phyloP scores from a whole-genome alignment of 2,888 invertebrate genomes.

The Fabriciana adippe region DNA sequence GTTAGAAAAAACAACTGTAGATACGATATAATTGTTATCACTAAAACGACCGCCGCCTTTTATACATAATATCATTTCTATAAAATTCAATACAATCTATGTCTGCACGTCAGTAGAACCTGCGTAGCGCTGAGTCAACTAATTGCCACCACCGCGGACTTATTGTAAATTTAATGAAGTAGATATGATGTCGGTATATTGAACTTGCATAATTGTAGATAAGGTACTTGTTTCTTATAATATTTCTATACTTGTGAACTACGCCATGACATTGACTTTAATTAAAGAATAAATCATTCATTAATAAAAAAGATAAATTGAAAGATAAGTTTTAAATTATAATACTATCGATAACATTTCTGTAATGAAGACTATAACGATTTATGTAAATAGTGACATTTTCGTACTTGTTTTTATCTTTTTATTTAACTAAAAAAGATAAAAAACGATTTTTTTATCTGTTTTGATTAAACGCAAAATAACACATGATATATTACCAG shows the following conservation, averaged over 20 bases:
- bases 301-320: background rate
- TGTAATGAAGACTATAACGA: no score
- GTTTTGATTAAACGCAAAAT: background rate
- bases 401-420: no score
- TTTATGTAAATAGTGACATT: no score
- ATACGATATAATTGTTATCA: background rate
- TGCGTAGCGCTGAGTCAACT: conserved; percentile 27
- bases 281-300: background rate
- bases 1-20: no score
- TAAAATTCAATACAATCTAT: background rate
- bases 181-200: conserved; percentile 8
- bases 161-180: conserved; percentile 16
- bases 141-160: conserved; percentile 19
- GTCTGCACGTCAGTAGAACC: background rate
- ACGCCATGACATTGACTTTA: background rate
- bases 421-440: no score
- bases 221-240: conserved; percentile 4
- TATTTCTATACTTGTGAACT: conserved; percentile 2
- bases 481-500: background rate
- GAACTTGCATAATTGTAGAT: conserved; percentile 14
- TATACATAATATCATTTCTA: conserved; percentile 8
- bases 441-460: no score
- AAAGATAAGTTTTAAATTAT: no score
- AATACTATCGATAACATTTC: no score
- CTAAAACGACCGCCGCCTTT: background rate